These are phyloP conservation scores for Mustela erminea DNA, from an alignment of 2,797 vertebrate species.

Conservation along the genomic window DNA sequence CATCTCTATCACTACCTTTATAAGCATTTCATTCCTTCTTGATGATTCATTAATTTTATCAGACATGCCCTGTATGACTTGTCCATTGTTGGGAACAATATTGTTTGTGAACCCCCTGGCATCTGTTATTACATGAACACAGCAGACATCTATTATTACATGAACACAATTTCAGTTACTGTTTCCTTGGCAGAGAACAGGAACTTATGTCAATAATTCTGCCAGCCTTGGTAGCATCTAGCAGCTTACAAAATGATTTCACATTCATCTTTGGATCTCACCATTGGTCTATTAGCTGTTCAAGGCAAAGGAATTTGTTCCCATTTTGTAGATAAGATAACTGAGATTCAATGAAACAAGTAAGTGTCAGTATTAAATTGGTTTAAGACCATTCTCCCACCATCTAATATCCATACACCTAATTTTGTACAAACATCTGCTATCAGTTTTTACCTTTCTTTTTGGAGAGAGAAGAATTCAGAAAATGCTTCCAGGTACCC, in stretches of 20 bases:
- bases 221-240: not conserved
- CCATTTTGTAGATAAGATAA: not conserved
- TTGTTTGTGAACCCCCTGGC: conserved; percentile 41
- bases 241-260: not conserved
- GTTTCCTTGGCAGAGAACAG: conserved; percentile 60
- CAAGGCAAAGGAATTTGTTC: not conserved
- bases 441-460: not conserved
- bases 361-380: not conserved
- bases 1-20: not conserved
- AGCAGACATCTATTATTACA: not conserved
- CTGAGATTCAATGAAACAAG: not conserved
- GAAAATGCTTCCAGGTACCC: not conserved
- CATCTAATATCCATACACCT: not conserved
- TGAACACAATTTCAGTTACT: conserved; percentile 54
- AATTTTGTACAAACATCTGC: not conserved
- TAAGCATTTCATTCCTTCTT: not conserved
- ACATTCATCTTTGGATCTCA: not conserved
- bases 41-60: conserved; percentile 36
- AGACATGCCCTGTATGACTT: not conserved
- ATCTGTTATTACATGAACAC: conserved; percentile 24
- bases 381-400: not conserved
- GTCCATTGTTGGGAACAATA: not conserved
- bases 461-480: not conserved
- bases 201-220: conserved; percentile 5
- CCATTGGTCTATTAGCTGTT: not conserved